Evolutionary conservation across 2,797 vertebrate genomes (phyloP), one percentile per base, ranked within the genome.

Genomic region (Clarias fuscus): DNA sequence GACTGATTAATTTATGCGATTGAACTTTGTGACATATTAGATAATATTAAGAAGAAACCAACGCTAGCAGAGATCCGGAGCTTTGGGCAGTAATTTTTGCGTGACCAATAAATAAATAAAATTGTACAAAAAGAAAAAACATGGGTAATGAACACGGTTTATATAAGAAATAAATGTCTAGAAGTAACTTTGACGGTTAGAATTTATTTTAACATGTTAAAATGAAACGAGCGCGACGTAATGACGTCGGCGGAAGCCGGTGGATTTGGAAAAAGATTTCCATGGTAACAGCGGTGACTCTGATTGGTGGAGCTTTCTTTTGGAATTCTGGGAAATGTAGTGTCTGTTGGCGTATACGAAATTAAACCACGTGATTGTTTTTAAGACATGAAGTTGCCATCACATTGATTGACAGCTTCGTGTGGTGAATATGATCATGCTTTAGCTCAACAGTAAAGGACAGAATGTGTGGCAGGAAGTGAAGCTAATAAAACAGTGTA

Each of bases 241-340:
- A 22, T 79, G 56, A 64, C 77, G 77, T 80, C 77, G 10, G 20
- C 11, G 20, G 11, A 33, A 22, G 17, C 22, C 1, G 13, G 30
- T 7, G 77, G 58, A 0, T 3, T 53, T 20, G 33, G 18, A 22
- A 1, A 5, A 64, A 65, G 17, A 10, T 81, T 27, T 65, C 61
- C 61, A 65, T 48, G 61, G 43, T 61, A 71, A 71, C 48, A 37
- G 5, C 17, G 27, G 4, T 5, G 48, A 13, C 22, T 72, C 53
- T 72, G 67, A 83, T 70, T 70, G 80, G 80, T 70, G 81, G 48
- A 17, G 17, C 17, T 0, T 30, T 18, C n/a, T 3, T 7, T 5
- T n/a, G 20, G 48, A n/a, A 27, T 73, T 71, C 14, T 84, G 82
- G 82, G 82, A 62, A 84, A 75, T 73, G 82, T 84, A 73, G 82